Conservation (phyloP, 2,113 vertebrate genomes). For the Bufo bufo region DNA sequence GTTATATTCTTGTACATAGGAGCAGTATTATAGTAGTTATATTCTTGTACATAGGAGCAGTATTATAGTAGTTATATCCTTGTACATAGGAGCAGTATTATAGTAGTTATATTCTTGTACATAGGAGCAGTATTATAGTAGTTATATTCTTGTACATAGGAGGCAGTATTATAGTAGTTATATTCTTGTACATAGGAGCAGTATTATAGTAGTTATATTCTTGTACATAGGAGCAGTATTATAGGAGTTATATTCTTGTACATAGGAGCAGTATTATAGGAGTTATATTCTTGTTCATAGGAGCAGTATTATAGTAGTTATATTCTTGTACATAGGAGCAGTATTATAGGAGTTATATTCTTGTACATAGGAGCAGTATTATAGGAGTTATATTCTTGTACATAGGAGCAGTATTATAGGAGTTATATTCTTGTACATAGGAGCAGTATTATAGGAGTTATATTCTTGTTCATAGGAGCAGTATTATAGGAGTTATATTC, state of each 20-base stretch:
- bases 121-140: not conserved
- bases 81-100: too few relatives aligned
- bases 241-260: not conserved
- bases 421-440: constrained; percentile 1
- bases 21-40: not conserved
- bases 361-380: not conserved
- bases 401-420: not conserved
- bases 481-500: not conserved
- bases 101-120: not conserved
- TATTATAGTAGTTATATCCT: not conserved
- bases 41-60: not conserved
- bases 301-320: not conserved
- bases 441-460: not conserved
- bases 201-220: too few relatives aligned
- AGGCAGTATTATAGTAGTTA: too few relatives aligned
- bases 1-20: not conserved
- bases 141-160: too few relatives aligned
- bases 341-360: not conserved
- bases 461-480: not conserved
- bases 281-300: not conserved
- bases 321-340: not conserved
- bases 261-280: not conserved
- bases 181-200: too few relatives aligned
- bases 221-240: too few relatives aligned
- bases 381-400: not conserved